Evolutionary conservation across 2,888 invertebrate species (phyloP).

Genomic region (Liposcelis brunnea): DNA sequence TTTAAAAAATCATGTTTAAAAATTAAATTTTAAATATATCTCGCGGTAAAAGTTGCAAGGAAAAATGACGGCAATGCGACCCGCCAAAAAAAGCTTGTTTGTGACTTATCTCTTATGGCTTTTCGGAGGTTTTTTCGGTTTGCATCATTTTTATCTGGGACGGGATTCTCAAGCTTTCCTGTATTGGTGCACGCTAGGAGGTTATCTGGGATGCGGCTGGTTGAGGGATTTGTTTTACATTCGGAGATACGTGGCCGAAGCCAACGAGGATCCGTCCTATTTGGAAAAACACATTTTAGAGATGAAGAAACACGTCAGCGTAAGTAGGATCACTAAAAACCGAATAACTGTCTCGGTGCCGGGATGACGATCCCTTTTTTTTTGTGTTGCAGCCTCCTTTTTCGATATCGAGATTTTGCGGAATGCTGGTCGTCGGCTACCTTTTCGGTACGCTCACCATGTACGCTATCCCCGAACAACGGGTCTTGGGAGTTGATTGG

Average conservation of each 20-base stretch:
- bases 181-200: conserved; percentile 75
- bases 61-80: conserved; percentile 13
- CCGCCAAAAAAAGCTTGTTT: conserved; percentile 29
- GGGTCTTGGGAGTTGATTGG: conserved; percentile 51
- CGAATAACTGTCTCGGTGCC: too few relatives aligned
- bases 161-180: conserved; percentile 81
- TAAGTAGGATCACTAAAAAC: too few relatives aligned
- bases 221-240: conserved; percentile 68
- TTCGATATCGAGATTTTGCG: conserved; percentile 58
- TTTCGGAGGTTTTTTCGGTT: conserved; percentile 70
- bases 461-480: conserved; percentile 59
- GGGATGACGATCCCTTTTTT: neutral
- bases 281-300: conserved; percentile 43
- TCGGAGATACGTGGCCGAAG: conserved; percentile 68
- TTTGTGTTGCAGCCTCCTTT: conserved; percentile 53
- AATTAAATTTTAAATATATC: too few relatives aligned
- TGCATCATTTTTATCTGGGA: conserved; percentile 80
- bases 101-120: conserved; percentile 73
- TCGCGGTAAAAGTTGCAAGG: conserved; percentile 7
- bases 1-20: too few relatives aligned
- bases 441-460: conserved; percentile 60
- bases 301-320: conserved; percentile 45
- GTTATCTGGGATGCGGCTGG: conserved; percentile 74
- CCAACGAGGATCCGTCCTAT: conserved; percentile 54
- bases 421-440: conserved; percentile 59